These are phyloP conservation scores for Lateolabrax maculatus DNA, from an alignment of 2,797 vertebrate species.

Conservation along the genomic window DNA sequence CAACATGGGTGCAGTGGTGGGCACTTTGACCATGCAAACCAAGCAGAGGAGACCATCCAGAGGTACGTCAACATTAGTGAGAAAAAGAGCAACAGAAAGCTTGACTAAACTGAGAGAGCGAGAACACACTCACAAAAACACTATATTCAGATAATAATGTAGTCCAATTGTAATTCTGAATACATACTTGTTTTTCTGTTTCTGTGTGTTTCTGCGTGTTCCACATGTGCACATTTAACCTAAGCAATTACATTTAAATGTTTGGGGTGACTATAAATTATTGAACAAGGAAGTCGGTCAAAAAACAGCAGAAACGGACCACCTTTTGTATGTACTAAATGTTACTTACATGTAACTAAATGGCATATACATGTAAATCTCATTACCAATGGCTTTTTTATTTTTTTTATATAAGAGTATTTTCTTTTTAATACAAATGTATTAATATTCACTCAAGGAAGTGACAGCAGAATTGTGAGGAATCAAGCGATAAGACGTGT, in stretches of 20 bases:
- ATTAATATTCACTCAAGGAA: not conserved
- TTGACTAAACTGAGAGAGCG: constrained; percentile 7
- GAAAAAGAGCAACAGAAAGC: constrained; percentile 41
- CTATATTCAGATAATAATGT: not conserved
- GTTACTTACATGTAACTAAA: constrained; percentile 6
- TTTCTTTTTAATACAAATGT: not conserved
- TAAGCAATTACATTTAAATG: not conserved
- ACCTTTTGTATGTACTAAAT: not conserved
- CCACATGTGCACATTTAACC: not conserved
- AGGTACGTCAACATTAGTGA: constrained; percentile 87
- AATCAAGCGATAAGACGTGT: constrained; percentile 10
- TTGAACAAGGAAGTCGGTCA: constrained; percentile 9
- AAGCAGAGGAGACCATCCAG: constrained; percentile 96
- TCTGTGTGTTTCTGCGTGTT: not conserved
- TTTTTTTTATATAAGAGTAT: not conserved
- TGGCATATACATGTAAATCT: not conserved
- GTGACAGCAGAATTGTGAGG: constrained; percentile 17
- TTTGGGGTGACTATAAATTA: constrained; percentile 26
- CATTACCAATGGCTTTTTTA: not conserved
- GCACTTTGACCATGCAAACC: constrained; percentile 97
- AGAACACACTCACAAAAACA: constrained; percentile 5
- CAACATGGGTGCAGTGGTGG: constrained; percentile 98
- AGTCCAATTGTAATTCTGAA: not conserved
- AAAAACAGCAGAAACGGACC: not conserved
- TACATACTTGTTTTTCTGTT: not conserved